Conservation (phyloP, 1,140 invertebrate species). For the Nasonia vitripennis region DNA sequence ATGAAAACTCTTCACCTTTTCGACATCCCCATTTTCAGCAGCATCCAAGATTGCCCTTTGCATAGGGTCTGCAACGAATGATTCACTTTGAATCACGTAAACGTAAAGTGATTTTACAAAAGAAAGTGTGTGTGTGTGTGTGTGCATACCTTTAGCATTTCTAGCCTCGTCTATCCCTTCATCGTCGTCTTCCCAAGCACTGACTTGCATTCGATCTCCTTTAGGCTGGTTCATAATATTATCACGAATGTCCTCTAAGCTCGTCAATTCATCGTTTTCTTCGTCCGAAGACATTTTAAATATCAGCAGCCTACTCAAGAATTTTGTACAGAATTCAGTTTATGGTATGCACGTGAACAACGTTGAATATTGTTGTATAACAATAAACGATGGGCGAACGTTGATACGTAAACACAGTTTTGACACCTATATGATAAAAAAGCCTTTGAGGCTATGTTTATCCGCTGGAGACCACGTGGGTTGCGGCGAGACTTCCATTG, state of each 20-base stretch:
- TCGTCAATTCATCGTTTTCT: slow-evolving; percentile 67
- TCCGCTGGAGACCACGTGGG: neutral
- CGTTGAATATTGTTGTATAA: too few species aligned
- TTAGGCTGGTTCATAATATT: slow-evolving; percentile 63
- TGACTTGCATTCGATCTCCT: slow-evolving; percentile 72
- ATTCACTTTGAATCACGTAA: neutral
- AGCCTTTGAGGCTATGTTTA: neutral
- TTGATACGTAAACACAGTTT: neutral
- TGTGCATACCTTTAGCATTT: slow-evolving; percentile 70
- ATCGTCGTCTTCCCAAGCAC: slow-evolving; percentile 76
- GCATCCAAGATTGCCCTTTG: slow-evolving; percentile 85
- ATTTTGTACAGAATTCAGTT: too few species aligned
- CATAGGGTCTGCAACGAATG: slow-evolving; percentile 78
- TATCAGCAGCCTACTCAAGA: too few species aligned
- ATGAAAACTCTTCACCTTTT: slow-evolving; percentile 80
- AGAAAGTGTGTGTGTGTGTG: too few species aligned
- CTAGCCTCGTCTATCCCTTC: slow-evolving; percentile 73
- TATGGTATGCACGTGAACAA: too few species aligned
- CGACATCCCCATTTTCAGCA: slow-evolving; percentile 86
- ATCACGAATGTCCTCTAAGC: slow-evolving; percentile 67
- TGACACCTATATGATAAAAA: neutral
- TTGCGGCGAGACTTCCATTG: neutral
- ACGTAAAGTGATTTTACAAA: neutral
- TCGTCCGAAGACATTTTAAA: slow-evolving; percentile 68
- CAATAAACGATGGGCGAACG: too few species aligned